Percentiles rank a stretch among this genome's conserved stretches.
These are phyloP conservation scores for Burhinus oedicnemus DNA, from an alignment of 2,113 vertebrate genomes.

Conservation along the genomic window DNA sequence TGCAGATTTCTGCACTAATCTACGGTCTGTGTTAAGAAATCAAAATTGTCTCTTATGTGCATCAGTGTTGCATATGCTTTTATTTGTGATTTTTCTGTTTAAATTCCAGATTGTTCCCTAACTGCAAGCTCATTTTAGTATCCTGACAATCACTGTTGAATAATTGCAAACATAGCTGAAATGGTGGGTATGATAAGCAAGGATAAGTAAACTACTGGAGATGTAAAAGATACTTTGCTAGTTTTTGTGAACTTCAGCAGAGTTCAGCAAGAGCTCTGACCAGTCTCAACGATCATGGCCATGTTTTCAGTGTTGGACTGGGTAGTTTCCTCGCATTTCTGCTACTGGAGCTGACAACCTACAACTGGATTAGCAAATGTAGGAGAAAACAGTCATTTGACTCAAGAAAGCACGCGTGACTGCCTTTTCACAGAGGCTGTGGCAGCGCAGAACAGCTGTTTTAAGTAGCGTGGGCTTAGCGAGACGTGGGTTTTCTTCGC, in stretches of 20 bases:
- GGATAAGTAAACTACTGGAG: neutral
- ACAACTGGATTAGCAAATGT: neutral
- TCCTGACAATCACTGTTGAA: neutral
- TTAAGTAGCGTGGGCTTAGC: fast-evolving
- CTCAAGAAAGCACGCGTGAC: neutral
- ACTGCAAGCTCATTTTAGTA: neutral
- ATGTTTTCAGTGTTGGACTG: neutral
- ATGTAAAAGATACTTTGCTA: neutral
- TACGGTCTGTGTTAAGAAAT: neutral
- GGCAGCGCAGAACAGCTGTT: neutral
- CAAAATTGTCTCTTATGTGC: neutral
- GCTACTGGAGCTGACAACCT: neutral
- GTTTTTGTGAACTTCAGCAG: neutral
- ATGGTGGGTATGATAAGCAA: neutral
- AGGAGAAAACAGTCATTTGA: neutral
- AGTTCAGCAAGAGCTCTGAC: neutral
- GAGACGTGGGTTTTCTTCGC: neutral
- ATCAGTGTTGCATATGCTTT: neutral
- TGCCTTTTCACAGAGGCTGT: neutral
- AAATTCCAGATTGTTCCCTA: neutral
- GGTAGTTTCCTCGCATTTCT: neutral
- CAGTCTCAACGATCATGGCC: neutral
- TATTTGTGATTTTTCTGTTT: neutral
- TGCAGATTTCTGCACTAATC: neutral
- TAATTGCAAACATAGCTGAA: neutral